phyloP scores from a whole-genome alignment of 2,113 vertebrate genomes.

The Syrmaticus mikado region DNA sequence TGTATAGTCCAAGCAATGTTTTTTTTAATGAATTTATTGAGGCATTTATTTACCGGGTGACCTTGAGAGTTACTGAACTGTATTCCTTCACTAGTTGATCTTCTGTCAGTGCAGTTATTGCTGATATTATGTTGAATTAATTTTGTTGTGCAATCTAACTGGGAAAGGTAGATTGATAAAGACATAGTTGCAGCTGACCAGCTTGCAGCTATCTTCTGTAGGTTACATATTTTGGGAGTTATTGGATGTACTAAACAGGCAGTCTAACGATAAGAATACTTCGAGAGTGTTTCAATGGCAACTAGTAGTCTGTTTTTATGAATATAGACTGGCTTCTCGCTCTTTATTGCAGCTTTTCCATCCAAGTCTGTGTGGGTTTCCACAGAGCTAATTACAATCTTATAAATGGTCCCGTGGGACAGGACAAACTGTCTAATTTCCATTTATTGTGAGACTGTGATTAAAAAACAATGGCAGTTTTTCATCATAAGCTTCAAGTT shows the following conservation, averaged over 20 bases:
- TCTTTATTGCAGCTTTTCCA: not conserved
- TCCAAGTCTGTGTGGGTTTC: constrained; percentile 47
- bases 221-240: not conserved
- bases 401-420: not conserved
- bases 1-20: not conserved
- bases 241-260: not conserved
- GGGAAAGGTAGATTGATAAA: not conserved
- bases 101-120: not conserved
- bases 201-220: not conserved
- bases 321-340: not conserved
- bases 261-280: not conserved
- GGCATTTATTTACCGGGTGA: not conserved
- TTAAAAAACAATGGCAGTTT: constrained; percentile 54
- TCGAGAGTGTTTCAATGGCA: not conserved
- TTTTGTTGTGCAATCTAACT: not conserved
- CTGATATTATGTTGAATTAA: not conserved
- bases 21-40: not conserved
- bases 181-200: not conserved
- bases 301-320: not conserved
- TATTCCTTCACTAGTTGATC: not conserved
- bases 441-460: constrained; percentile 37
- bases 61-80: not conserved
- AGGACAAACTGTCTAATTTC: constrained; percentile 24
- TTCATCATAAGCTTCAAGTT: constrained; percentile 34
- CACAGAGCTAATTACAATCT: constrained; percentile 14